Evolutionary conservation across 2,113 vertebrate genomes (phyloP).

Genomic region (Microtus ochrogaster): DNA sequence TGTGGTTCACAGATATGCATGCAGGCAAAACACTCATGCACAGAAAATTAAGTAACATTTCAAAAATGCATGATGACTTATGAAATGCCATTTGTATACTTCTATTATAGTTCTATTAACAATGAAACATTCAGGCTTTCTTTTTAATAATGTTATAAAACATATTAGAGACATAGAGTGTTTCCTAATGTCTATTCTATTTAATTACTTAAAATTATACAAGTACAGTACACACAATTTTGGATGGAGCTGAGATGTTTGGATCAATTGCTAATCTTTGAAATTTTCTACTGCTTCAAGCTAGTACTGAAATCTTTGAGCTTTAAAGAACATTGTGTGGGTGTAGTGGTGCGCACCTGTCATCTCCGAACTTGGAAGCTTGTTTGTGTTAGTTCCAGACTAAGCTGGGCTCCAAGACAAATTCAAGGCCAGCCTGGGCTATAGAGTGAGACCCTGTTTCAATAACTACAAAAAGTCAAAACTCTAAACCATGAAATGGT

Average conservation of each 20-base stretch:
- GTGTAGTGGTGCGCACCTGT: neutral
- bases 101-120: conserved; percentile 53
- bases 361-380: neutral
- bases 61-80: neutral
- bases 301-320: neutral
- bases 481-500: neutral
- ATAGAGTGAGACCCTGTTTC: neutral
- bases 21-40: neutral
- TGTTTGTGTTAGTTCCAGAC: neutral
- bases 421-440: too few relatives aligned
- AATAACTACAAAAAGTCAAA: neutral
- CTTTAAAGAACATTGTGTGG: conserved; percentile 21
- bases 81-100: conserved; percentile 70
- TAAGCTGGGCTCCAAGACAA: neutral
- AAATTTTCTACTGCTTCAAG: conserved; percentile 5
- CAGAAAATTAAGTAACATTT: neutral
- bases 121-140: neutral
- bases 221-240: neutral
- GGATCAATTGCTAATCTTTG: neutral
- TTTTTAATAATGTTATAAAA: neutral
- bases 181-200: conserved; percentile 21
- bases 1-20: neutral
- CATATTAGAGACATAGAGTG: neutral
- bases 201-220: conserved; percentile 28
- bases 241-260: neutral